Conservation (phyloP, 2,113 vertebrate species). For the Caracal caracal region DNA sequence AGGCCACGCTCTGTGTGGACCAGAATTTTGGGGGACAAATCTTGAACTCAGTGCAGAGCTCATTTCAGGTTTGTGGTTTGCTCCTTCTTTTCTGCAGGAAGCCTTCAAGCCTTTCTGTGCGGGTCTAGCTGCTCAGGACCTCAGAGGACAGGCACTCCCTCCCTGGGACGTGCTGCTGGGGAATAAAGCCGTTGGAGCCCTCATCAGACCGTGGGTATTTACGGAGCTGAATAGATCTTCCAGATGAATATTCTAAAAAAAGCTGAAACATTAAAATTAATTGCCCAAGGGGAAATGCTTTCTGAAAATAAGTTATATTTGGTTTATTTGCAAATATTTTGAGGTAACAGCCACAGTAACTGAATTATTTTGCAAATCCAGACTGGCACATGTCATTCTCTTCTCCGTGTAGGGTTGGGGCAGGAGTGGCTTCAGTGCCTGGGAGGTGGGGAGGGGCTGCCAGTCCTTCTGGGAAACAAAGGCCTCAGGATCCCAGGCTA, state of each 20-base stretch:
- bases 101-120: background rate
- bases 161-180: background rate
- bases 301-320: constrained; percentile 8
- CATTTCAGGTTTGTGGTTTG: background rate
- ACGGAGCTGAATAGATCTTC: background rate
- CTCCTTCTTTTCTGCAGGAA: background rate
- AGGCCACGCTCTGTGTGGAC: background rate
- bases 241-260: background rate
- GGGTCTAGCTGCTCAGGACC: background rate
- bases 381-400: no score
- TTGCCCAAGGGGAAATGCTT: background rate
- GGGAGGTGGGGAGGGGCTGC: background rate
- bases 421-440: background rate
- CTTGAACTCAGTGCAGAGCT: background rate
- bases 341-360: background rate
- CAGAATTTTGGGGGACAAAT: background rate
- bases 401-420: background rate
- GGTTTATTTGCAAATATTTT: background rate
- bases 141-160: background rate
- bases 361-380: background rate
- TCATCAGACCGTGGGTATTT: background rate
- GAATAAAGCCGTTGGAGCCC: background rate
- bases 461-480: background rate
- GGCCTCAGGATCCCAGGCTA: no score
- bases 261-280: background rate